Evolutionary conservation across 2,797 vertebrate species (phyloP), one percentile per base, ranked within the genome.

Genomic region (Scarus forsteni): DNA sequence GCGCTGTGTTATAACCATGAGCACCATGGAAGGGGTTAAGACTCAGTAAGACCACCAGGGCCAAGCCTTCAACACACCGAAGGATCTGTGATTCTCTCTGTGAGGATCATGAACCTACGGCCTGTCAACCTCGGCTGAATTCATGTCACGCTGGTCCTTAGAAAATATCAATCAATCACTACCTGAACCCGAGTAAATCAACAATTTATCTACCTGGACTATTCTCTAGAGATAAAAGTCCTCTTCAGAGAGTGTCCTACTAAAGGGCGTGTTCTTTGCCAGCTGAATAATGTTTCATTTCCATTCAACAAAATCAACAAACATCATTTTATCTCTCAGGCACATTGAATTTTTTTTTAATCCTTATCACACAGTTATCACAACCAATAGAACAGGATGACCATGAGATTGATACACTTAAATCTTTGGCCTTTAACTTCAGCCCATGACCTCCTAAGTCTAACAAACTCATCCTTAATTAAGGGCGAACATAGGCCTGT

Each of bases 41-140:
- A 83, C 89, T 86, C 62, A n/a, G 73, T 62, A 66, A 77, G 85
- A 87, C 88, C 19, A 35, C 51, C 13, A 88, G 85, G 90, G 90
- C 80, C 90, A 93, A 91, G 88, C 84, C 81, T 82, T 79, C 73
- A 76, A 92, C 92, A 90, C 68, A 81, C 78, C 27, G 8, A 11
- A 79, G 88, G 87, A 91, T 91, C 90, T 72, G 74, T 73, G 52
- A 61, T 79, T 85, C 80, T 88, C 87, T 91, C 85, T 80, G 81
- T 10, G n/a, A 80, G 81, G 80, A 89, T 90, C 88, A 88, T 1
- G 46, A 62, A 86, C 83, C 82, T 74, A 53, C 79, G 86, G 63
- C 81, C 88, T 88, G 79, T 83, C 83, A 84, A 74, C 80, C 86
- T 71, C 55, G 55, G 84, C 73, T 85, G 80, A 85, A 86, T 82